Percentiles rank a stretch among this genome's conserved stretches.
These are phyloP conservation scores for Deilephila porcellus DNA, from an alignment of 2,888 invertebrate species.

Conservation along the genomic window DNA sequence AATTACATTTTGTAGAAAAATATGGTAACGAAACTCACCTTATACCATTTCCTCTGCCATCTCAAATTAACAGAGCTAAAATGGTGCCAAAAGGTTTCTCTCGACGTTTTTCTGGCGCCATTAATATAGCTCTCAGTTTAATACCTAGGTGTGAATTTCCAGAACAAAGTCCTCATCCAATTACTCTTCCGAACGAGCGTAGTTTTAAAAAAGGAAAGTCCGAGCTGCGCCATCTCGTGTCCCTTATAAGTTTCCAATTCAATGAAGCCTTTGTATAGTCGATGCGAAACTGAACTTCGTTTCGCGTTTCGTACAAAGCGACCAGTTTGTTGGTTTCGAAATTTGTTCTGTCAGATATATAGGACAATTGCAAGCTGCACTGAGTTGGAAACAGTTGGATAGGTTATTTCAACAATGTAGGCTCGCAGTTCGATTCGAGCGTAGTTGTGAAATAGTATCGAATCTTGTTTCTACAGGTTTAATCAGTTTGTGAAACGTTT, in stretches of 20 bases:
- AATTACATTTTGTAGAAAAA: no score
- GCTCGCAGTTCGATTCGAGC: neutral
- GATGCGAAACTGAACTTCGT: constrained; percentile 48
- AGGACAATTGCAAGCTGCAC: constrained; percentile 35
- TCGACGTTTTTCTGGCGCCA: neutral
- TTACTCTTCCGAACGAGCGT: constrained; percentile 54
- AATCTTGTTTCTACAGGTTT: constrained; percentile 9
- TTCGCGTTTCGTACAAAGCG: constrained; percentile 48
- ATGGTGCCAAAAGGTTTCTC: neutral
- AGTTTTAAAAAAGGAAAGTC: constrained; percentile 47
- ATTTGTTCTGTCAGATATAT: constrained; percentile 47
- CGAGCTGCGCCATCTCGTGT: constrained; percentile 35
- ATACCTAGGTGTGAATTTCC: constrained; percentile 10
- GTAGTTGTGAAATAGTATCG: neutral
- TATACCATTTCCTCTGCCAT: neutral
- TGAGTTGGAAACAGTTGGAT: constrained; percentile 29
- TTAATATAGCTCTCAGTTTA: constrained; percentile 2
- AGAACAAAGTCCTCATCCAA: constrained; percentile 43
- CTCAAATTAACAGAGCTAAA: neutral
- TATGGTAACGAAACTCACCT: neutral
- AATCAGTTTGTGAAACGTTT: constrained; percentile 13
- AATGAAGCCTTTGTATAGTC: constrained; percentile 49
- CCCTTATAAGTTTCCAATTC: constrained; percentile 53
- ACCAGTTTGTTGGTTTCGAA: constrained; percentile 44
- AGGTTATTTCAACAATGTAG: constrained; percentile 16